Conservation (phyloP, 1,140 invertebrate genomes). For the Drosophila watanabei region DNA sequence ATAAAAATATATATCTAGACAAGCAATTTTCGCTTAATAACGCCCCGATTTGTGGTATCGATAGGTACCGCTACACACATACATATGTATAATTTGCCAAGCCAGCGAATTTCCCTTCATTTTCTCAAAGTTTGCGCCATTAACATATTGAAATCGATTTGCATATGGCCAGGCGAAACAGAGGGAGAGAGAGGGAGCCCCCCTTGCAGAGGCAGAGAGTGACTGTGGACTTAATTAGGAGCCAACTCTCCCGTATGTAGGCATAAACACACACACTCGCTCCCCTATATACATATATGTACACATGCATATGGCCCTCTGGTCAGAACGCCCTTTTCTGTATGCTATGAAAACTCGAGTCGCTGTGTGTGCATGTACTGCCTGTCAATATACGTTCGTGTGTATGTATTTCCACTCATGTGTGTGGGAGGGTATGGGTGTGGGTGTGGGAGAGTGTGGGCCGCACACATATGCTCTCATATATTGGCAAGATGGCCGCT, state of each 20-base stretch:
- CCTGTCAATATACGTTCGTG: slow-evolving; percentile 18
- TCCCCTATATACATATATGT: slow-evolving; percentile 4
- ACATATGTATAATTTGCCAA: slow-evolving; percentile 41
- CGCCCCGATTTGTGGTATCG: background rate
- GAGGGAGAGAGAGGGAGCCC: background rate
- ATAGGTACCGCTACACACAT: background rate
- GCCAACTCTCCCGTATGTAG: slow-evolving; percentile 34
- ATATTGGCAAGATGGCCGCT: slow-evolving; percentile 67
- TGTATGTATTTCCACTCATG: background rate
- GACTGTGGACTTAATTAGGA: slow-evolving; percentile 53
- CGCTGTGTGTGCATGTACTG: slow-evolving; percentile 16
- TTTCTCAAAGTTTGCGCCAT: slow-evolving; percentile 63
- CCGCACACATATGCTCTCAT: slow-evolving; percentile 42
- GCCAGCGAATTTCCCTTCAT: slow-evolving; percentile 69
- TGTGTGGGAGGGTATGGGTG: background rate
- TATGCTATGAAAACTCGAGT: slow-evolving; percentile 37
- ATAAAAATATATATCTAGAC: background rate
- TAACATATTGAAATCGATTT: slow-evolving; percentile 80
- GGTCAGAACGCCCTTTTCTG: slow-evolving; percentile 53
- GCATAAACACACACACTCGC: background rate
- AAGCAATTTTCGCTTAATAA: background rate
- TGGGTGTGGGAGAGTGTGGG: slow-evolving; percentile 12
- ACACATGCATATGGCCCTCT: slow-evolving; percentile 8
- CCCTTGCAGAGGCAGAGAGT: background rate
- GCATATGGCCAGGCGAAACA: slow-evolving; percentile 12